phyloP scores from a whole-genome alignment of 64 coral and sea anemone genomes.

The Montipora foliosa region DNA sequence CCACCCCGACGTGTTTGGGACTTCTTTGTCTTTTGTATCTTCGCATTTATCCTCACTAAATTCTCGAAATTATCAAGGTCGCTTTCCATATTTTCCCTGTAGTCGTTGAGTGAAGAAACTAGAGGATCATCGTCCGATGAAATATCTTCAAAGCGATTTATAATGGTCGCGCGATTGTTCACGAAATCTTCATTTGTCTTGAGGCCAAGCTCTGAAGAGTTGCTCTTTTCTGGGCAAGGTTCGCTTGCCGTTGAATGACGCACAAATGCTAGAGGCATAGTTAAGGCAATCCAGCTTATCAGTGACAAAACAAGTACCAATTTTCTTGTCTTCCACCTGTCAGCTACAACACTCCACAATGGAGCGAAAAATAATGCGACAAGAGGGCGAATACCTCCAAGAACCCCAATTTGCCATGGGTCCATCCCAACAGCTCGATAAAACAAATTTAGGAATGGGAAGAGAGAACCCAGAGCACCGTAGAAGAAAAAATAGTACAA shows the following conservation, averaged over 20 bases:
- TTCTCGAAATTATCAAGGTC: not conserved
- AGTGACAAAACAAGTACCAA: slow-evolving; percentile 68
- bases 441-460: slow-evolving; percentile 87
- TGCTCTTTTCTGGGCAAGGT: slow-evolving; percentile 10
- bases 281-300: slow-evolving; percentile 76
- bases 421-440: slow-evolving; percentile 77
- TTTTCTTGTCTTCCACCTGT: slow-evolving; percentile 81
- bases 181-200: not conserved
- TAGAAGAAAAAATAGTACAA: slow-evolving; percentile 91
- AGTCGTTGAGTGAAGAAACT: not conserved
- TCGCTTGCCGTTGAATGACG: slow-evolving; percentile 29
- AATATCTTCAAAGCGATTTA: not conserved
- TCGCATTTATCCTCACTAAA: not conserved
- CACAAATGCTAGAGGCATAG: slow-evolving; percentile 68
- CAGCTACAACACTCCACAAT: slow-evolving; percentile 78
- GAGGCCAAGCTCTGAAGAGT: slow-evolving; percentile 29
- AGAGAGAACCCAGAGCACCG: slow-evolving; percentile 76
- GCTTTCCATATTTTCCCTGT: not conserved
- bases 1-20: not conserved
- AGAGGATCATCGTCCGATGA: not conserved
- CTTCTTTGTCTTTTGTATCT: not conserved
- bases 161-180: not conserved
- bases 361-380: slow-evolving; percentile 79
- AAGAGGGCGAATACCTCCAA: slow-evolving; percentile 86
- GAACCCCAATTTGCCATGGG: slow-evolving; percentile 89